Evolutionary conservation across 1,140 invertebrate genomes (phyloP).

Genomic region (Drosophila dunni): DNA sequence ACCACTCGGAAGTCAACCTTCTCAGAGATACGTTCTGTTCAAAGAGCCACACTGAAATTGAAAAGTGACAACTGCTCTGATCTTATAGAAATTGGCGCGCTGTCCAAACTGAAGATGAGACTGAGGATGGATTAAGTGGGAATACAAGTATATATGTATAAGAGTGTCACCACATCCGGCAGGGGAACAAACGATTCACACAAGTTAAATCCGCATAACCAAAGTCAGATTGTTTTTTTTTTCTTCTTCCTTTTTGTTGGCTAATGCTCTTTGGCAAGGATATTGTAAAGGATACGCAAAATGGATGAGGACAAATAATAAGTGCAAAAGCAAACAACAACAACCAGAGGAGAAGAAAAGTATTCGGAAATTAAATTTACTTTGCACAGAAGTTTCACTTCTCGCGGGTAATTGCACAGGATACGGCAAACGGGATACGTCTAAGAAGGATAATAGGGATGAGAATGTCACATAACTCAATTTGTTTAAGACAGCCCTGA

Average conservation of each 20-base stretch:
- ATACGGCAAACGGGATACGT: slow-evolving; percentile 20
- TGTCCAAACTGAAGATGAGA: background rate
- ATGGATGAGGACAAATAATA: slow-evolving; percentile 13
- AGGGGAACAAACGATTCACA: background rate
- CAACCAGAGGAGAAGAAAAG: background rate
- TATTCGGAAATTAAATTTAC: slow-evolving; percentile 35
- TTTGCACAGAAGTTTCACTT: slow-evolving; percentile 8
- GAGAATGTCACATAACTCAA: slow-evolving; percentile 30
- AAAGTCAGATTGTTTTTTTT: slow-evolving; percentile 25
- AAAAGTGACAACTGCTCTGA: background rate
- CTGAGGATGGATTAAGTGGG: slow-evolving; percentile 18
- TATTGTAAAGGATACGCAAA: slow-evolving; percentile 12
- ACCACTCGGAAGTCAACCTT: too few species aligned
- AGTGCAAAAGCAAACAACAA: slow-evolving; percentile 19
- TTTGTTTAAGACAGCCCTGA: slow-evolving; percentile 37
- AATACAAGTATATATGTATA: background rate
- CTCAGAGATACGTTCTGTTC: too few species aligned
- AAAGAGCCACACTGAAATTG: background rate
- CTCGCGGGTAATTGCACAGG: slow-evolving; percentile 29
- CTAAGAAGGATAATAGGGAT: slow-evolving; percentile 25
- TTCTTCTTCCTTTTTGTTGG: slow-evolving; percentile 11
- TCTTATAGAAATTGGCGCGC: background rate
- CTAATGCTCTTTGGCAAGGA: slow-evolving; percentile 35
- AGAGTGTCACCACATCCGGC: slow-evolving; percentile 39
- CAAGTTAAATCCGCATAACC: slow-evolving; percentile 10